Conservation (phyloP, 2,797 vertebrate species). For the Sparus aurata region DNA sequence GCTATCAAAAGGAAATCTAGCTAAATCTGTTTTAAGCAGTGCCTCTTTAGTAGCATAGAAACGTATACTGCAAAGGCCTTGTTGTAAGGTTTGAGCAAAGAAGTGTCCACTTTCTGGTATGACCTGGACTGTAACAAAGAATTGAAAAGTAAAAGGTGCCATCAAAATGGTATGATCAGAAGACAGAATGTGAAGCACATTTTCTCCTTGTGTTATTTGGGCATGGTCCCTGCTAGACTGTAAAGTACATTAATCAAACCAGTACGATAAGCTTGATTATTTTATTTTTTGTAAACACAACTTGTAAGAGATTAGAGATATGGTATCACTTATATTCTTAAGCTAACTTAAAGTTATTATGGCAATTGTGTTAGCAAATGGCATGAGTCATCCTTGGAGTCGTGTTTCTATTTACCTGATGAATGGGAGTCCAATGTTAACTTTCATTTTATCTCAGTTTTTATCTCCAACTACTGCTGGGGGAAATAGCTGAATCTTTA, state of each 20-base stretch:
- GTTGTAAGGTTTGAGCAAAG: background rate
- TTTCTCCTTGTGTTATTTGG: background rate
- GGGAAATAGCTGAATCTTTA: too few relatives aligned
- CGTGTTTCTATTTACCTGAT: background rate
- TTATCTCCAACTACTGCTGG: background rate
- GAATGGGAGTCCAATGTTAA: background rate
- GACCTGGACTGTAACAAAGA: background rate
- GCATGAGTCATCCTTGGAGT: background rate
- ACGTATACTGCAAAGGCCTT: background rate
- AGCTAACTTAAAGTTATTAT: background rate
- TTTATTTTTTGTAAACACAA: background rate
- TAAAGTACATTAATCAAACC: background rate
- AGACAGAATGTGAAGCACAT: background rate
- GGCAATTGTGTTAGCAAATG: background rate
- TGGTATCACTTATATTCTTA: background rate
- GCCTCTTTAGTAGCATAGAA: too few relatives aligned
- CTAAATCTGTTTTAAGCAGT: background rate
- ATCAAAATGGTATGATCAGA: background rate
- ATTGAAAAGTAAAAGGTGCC: background rate
- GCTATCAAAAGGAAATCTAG: background rate
- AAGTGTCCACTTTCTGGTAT: background rate
- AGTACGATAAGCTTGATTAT: background rate
- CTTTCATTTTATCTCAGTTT: background rate
- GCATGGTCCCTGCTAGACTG: background rate
- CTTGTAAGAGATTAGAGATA: background rate